phyloP scores from a whole-genome alignment of 2,888 invertebrate genomes.

The Oscheius myriophilus region DNA sequence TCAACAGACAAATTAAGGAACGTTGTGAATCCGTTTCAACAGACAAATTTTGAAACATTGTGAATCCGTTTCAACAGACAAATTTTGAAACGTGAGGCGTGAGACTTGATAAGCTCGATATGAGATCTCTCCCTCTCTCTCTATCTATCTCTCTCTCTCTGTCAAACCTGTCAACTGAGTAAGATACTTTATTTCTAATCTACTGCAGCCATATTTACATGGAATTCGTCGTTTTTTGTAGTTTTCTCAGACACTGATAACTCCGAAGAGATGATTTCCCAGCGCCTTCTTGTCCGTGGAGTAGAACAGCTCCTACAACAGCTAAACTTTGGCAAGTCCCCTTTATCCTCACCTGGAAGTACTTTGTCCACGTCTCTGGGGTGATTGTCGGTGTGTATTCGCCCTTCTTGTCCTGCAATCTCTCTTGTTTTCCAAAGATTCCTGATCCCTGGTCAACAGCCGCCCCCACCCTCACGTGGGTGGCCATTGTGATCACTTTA shows the following conservation, averaged over 20 bases:
- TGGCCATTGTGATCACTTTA: background rate
- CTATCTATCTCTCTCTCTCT: background rate
- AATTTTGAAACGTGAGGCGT: too few species aligned
- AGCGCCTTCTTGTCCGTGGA: constrained; percentile 56
- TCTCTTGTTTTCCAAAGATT: background rate
- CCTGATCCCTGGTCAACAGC: constrained; percentile 3
- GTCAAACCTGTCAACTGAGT: background rate
- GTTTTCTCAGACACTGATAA: constrained; percentile 1
- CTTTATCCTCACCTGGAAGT: constrained; percentile 44
- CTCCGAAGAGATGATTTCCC: constrained; percentile 66
- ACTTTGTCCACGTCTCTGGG: constrained; percentile 60
- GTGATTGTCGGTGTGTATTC: constrained; percentile 47
- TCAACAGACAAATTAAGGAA: too few species aligned
- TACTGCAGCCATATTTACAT: constrained; percentile 3
- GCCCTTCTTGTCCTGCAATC: constrained; percentile 53
- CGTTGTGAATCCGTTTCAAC: too few species aligned
- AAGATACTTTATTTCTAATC: background rate
- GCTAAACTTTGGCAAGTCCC: background rate
- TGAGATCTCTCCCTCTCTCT: background rate
- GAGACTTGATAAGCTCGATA: too few species aligned
- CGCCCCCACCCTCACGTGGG: constrained; percentile 8
- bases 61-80: too few species aligned
- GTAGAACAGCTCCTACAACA: constrained; percentile 57
- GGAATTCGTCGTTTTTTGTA: background rate
- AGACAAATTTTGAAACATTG: too few species aligned